Percentiles rank a stretch among this genome's conserved stretches.
Conservation (phyloP, 2,888 invertebrate genomes). For the Ophraella communa region DNA sequence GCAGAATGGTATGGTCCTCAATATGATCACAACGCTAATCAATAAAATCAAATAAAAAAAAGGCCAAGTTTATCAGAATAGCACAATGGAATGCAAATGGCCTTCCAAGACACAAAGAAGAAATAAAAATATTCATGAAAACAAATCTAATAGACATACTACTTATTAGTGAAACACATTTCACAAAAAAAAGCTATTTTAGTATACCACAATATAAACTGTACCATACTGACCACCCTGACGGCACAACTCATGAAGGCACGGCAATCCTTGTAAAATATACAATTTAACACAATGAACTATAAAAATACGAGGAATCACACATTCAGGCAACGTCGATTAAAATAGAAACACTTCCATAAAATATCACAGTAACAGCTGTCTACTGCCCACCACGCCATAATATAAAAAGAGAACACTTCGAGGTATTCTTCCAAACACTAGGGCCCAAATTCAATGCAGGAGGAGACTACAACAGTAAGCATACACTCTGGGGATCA, state of each 20-base stretch:
- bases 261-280: neutral
- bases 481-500: too few relatives aligned
- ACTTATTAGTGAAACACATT: too few relatives aligned
- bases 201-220: too few relatives aligned
- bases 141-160: slow-evolving; percentile 19
- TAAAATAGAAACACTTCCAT: neutral
- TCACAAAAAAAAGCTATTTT: too few relatives aligned
- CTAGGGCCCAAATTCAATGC: too few relatives aligned
- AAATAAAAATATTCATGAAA: slow-evolving; percentile 30
- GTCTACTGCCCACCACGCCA: slow-evolving; percentile 11
- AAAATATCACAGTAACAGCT: slow-evolving; percentile 23
- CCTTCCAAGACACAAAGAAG: slow-evolving; percentile 34
- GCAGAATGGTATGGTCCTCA: neutral
- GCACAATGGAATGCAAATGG: slow-evolving; percentile 38
- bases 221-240: slow-evolving; percentile 33
- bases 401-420: too few relatives aligned
- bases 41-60: neutral
- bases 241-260: neutral
- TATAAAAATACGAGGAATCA: slow-evolving; percentile 3
- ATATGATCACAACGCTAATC: slow-evolving; percentile 3
- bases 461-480: too few relatives aligned
- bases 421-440: too few relatives aligned
- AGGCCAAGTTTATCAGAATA: slow-evolving; percentile 1
- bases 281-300: neutral
- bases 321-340: neutral